phyloP scores from a whole-genome alignment of 2,113 vertebrate genomes.

The Penelope pileata region DNA sequence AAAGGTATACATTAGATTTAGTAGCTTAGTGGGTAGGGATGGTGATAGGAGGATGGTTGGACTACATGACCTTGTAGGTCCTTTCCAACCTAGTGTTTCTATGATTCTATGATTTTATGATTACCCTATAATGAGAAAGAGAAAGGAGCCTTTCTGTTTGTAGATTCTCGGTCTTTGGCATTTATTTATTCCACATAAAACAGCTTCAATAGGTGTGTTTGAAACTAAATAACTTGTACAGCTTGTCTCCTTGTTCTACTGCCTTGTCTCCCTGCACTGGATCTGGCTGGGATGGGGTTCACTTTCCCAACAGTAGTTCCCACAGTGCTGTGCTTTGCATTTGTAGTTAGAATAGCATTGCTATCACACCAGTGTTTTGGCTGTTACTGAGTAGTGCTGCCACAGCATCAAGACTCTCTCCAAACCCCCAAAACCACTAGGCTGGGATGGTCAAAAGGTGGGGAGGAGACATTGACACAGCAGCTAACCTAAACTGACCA shows the following conservation, averaged over 20 bases:
- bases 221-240: neutral
- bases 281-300: neutral
- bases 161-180: neutral
- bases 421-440: neutral
- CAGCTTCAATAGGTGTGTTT: neutral
- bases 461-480: neutral
- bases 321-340: neutral
- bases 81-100: too few relatives aligned
- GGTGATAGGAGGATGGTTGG: too few relatives aligned
- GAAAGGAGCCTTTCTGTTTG: neutral
- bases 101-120: too few relatives aligned
- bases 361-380: neutral
- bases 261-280: neutral
- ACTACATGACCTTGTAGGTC: too few relatives aligned
- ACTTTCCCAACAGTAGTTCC: neutral
- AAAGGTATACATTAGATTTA: neutral
- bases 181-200: neutral
- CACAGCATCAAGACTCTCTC: neutral
- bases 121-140: neutral
- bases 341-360: neutral
- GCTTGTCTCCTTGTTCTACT: neutral
- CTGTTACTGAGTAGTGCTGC: neutral
- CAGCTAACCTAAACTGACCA: neutral
- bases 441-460: neutral
- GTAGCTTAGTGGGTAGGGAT: too few relatives aligned